These are phyloP conservation scores for Scaptomyza tumidula DNA, from an alignment of 2,888 invertebrate species.

Conservation along the genomic window DNA sequence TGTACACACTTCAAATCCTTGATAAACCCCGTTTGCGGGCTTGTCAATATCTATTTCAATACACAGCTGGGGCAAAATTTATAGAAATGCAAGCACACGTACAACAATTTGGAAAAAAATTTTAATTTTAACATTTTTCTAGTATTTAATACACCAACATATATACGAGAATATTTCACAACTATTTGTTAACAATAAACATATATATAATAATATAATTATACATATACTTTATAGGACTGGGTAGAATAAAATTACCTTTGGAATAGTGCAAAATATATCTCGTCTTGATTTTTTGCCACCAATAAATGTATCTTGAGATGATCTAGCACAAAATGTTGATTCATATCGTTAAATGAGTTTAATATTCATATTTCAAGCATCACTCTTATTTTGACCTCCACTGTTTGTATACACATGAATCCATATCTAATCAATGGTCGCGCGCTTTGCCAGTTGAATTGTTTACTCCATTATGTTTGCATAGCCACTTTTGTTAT, in stretches of 20 bases:
- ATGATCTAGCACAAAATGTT: not conserved
- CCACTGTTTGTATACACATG: not conserved
- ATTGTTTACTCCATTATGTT: slow-evolving; percentile 65
- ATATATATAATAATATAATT: too few relatives aligned
- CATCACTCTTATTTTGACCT: not conserved
- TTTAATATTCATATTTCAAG: not conserved
- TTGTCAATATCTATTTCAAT: slow-evolving; percentile 2
- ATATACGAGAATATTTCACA: too few relatives aligned
- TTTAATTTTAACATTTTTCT: too few relatives aligned
- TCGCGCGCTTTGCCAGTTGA: slow-evolving; percentile 45
- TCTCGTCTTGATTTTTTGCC: too few relatives aligned
- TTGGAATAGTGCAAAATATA: too few relatives aligned
- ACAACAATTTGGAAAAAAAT: too few relatives aligned
- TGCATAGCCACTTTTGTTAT: slow-evolving; percentile 51
- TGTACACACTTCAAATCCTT: slow-evolving; percentile 39
- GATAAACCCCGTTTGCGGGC: slow-evolving; percentile 39
- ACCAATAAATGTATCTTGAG: not conserved
- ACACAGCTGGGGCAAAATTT: not conserved
- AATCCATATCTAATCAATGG: slow-evolving; percentile 63
- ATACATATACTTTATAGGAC: too few relatives aligned
- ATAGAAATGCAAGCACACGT: not conserved
- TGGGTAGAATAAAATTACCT: too few relatives aligned
- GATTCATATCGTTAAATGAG: too few relatives aligned
- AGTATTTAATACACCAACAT: too few relatives aligned
- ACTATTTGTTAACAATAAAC: too few relatives aligned